A percentile compares a stretch with the other conserved stretches of the same genome.
These are phyloP conservation scores for Chaetodon trifasciatus DNA, from an alignment of 2,797 vertebrate species.

Conservation along the genomic window DNA sequence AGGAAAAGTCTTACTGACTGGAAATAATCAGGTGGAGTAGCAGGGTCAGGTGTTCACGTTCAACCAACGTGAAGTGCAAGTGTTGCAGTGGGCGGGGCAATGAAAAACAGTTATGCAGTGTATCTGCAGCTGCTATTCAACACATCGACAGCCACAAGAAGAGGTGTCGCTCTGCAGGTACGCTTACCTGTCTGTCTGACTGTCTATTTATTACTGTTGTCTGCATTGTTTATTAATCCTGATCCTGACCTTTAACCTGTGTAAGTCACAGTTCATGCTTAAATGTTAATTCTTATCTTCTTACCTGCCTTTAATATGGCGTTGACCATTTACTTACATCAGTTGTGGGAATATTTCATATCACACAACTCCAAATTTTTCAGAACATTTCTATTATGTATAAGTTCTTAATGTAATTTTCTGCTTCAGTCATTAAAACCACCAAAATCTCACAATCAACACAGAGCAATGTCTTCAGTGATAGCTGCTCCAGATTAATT, in stretches of 20 bases:
- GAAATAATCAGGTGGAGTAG: background rate
- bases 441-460: background rate
- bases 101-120: rapidly evolving
- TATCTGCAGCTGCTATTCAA: background rate
- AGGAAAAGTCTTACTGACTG: background rate
- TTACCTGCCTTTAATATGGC: background rate
- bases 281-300: background rate
- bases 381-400: too few species aligned
- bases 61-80: background rate
- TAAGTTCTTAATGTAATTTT: background rate
- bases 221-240: background rate
- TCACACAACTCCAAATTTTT: too few species aligned
- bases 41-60: background rate
- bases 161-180: constrained; percentile 42
- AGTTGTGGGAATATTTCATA: background rate
- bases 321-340: background rate
- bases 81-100: constrained; percentile 25
- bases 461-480: background rate
- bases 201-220: background rate
- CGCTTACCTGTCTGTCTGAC: background rate
- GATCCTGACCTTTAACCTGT: background rate
- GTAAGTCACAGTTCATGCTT: background rate
- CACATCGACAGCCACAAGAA: background rate
- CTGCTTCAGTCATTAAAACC: background rate
- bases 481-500: too few species aligned